Base-by-base conservation (phyloP, 2,797 vertebrate genomes). In the Clarias pachynema region DNA sequence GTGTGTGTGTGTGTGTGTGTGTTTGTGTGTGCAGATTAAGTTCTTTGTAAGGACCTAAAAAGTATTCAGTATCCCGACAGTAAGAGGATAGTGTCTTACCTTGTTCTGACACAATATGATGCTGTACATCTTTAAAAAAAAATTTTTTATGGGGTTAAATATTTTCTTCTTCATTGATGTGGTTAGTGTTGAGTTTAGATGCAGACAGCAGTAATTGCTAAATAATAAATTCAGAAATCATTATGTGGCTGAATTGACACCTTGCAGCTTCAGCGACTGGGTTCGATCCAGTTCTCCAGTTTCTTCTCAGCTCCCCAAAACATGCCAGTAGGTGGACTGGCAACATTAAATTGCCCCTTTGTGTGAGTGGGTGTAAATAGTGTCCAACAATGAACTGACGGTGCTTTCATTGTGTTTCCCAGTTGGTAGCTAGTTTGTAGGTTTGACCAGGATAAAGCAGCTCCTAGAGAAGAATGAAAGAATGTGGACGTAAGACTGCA, bases 1-100 rank as follows among this genome's bases (percentile, higher is more conserved):
- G 85, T 81, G 81, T 88, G 74, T 89, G 86, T 22, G 37, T 85
- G 85, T 85, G 87, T 87, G 90, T 89, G 84, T 88, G n/a, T n/a
- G n/a, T n/a, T n/a, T n/a, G n/a, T n/a, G n/a, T 2, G 26, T 22
- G 74, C 12, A 24, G 34, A 14, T 77, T 57, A 31, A 34, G 29
- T 15, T 20, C n/a, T 29, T 29, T 56, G 15, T 20, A 16, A 75
- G 72, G 49, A 29, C 72, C 40, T 56, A 14, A 57, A 59, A 77
- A 56, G 26, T 3, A 57, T 9, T 14, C 24, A 24, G 24, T 77
- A 56, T 34, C 74, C 9, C 34, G 56, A 60, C 9, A n/a, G 22
- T 34, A 34, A 59, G 18, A 59, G 3, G 26, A 34, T 2, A 22
- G 1, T 59, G 5, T 75, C 49, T 29, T 24, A 49, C 22, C 1